Conservation (phyloP, 2,888 invertebrate genomes). For the Agriopis aurantiaria region DNA sequence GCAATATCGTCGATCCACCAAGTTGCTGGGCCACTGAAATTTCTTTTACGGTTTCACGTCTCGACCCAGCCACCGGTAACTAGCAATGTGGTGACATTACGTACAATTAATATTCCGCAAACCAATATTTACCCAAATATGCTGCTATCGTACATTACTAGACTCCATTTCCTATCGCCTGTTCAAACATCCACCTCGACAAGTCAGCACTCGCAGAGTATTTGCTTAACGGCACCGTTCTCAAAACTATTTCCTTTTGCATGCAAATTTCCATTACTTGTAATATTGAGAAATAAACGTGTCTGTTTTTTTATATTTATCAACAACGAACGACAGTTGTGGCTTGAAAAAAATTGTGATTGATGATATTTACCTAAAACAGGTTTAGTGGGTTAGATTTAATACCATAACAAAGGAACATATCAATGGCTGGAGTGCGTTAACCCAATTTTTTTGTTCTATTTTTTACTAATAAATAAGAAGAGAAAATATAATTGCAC, state of each 20-base stretch:
- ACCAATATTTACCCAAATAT: background rate
- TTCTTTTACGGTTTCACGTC: too few species aligned
- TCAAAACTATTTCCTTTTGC: conserved; percentile 29
- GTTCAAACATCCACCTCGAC: conserved; percentile 25
- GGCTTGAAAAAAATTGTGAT: too few species aligned
- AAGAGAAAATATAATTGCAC: background rate
- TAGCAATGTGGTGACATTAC: background rate
- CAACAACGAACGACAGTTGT: background rate
- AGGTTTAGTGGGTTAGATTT: too few species aligned
- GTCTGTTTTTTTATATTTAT: background rate
- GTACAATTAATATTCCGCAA: conserved; percentile 2
- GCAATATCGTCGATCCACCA: background rate
- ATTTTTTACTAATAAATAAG: too few species aligned
- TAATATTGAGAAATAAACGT: background rate
- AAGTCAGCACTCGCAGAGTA: conserved; percentile 16
- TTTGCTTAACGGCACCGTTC: conserved; percentile 22
- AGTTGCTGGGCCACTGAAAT: background rate
- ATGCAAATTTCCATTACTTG: conserved; percentile 12
- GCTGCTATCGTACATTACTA: conserved; percentile 9
- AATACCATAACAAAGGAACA: too few species aligned
- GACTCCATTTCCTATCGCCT: conserved; percentile 22
- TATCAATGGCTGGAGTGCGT: too few species aligned
- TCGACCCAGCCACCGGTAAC: background rate
- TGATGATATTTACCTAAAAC: too few species aligned
- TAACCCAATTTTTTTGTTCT: too few species aligned